phyloP scores from a whole-genome alignment of 2,888 invertebrate species.

The Timema cristinae region DNA sequence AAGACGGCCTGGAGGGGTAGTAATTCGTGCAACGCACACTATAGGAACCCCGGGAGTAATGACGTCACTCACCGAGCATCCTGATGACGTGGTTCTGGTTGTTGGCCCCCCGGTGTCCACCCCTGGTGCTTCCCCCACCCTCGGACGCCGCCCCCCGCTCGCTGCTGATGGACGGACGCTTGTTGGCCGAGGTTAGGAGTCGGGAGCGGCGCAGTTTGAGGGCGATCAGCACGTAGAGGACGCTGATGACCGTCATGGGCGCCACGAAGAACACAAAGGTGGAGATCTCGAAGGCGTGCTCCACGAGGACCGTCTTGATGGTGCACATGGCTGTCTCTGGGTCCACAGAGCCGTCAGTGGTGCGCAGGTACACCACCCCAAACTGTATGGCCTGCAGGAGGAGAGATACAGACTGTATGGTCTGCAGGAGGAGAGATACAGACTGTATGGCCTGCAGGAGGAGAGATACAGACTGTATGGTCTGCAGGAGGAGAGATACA shows the following conservation, averaged over 20 bases:
- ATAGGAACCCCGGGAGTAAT: too few relatives aligned
- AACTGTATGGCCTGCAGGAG: constrained; percentile 77
- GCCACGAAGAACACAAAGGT: constrained; percentile 57
- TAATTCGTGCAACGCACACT: too few relatives aligned
- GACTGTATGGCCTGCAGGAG: too few relatives aligned
- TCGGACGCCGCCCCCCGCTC: constrained; percentile 39
- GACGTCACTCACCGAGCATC: constrained; percentile 66
- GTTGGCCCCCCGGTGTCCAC: constrained; percentile 45
- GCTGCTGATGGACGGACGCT: constrained; percentile 49
- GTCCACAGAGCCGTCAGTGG: constrained; percentile 43
- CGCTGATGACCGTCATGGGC: constrained; percentile 56
- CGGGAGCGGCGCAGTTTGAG: constrained; percentile 44
- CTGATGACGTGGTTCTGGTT: constrained; percentile 64
- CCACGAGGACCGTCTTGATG: constrained; percentile 43
- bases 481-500: too few relatives aligned
- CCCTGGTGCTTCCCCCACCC: neutral
- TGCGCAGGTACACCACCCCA: constrained; percentile 54
- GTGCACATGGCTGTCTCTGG: constrained; percentile 37
- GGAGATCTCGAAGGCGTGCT: constrained; percentile 51
- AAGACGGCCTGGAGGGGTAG: too few relatives aligned
- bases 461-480: too few relatives aligned
- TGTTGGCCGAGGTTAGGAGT: constrained; percentile 48
- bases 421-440: too few relatives aligned
- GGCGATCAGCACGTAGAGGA: constrained; percentile 50
- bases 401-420: too few relatives aligned